These are phyloP conservation scores for Neosilurus mollespiculum DNA, from an alignment of 2,797 vertebrate genomes.

Conservation along the genomic window DNA sequence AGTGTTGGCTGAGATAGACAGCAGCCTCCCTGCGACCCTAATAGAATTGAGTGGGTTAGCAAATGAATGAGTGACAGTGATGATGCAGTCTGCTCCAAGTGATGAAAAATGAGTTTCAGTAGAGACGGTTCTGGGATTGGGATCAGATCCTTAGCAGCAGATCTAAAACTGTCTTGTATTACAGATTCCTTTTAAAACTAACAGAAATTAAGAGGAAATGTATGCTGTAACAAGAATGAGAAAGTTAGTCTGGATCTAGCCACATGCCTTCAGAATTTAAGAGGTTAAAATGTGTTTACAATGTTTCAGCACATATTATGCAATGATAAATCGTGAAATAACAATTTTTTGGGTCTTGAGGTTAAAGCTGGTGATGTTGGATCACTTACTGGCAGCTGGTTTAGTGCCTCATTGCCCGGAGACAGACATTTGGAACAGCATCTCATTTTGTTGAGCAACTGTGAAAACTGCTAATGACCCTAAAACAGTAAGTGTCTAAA, in stretches of 20 bases:
- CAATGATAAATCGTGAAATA: not conserved
- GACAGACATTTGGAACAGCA: conserved; percentile 16
- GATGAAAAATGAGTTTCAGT: not conserved
- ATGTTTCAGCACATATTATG: not conserved
- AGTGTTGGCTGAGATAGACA: no score
- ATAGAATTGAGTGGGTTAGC: no score
- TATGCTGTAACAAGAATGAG: not conserved
- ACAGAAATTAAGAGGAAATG: not conserved
- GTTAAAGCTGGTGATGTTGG: conserved; percentile 4
- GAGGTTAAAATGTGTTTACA: not conserved
- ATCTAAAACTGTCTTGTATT: not conserved
- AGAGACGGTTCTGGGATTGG: not conserved
- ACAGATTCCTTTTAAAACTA: not conserved
- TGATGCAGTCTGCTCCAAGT: no score
- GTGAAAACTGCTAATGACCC: conserved; percentile 14
- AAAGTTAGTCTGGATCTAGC: not conserved
- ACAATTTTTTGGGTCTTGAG: not conserved
- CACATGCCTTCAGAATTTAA: not conserved
- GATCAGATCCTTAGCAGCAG: not conserved
- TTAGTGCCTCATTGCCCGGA: not conserved
- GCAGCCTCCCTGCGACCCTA: no score
- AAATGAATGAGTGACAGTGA: no score
- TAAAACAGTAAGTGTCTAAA: not conserved
- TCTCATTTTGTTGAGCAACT: conserved; percentile 8
- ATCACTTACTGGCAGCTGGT: conserved; percentile 16